Evolutionary conservation across 1,140 invertebrate species (phyloP), one percentile per base, ranked within the genome.

Genomic region (Charaxes varanes): DNA sequence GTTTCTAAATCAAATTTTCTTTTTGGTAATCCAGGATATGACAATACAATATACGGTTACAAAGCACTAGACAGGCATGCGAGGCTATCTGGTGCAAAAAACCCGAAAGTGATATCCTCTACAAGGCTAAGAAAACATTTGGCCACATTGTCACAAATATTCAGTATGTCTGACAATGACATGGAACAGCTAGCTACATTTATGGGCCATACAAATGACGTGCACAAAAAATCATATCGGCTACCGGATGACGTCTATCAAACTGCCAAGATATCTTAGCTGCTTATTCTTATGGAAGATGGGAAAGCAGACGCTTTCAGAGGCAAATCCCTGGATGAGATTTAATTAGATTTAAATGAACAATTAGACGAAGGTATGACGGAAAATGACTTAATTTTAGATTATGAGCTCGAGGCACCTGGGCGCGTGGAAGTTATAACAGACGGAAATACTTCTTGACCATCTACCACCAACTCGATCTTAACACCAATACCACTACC

Each of bases 201-300:
- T 32, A 70, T 70, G 63, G 66, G 50, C 5, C 54, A 53, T 30
- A 58, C 54, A 4, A 17, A 19, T 21, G 32, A 17, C 4, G 44
- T 52, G n/a, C 48, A 52, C 18, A 56, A 32, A 44, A 18, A 51
- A 6, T 13, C 16, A 2, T 54, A 49, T 16, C 22, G 42, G 23
- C 21, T 52, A 13, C 26, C 41, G 7, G 33, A 37, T 45, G 36
- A 45, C 16, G 32, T 51, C 2, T 44, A 44, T 8, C 48, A 46
- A 41, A 52, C 33, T 6, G 49, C 42, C 8, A 45, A 45, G 12
- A 37, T 49, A 27, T 60, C 68, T 1, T 73, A 78, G 43, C 41
- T 74, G 5, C 46, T 77, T 4, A 17, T 72, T 1, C 27, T 74
- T 11, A 70, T 74, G 63, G 73, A 74, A 53, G 55, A 59, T 35